Percentiles rank a stretch among this genome's conserved stretches.
Conservation (phyloP, 2,888 invertebrate species). For the Hydrotaea cyrtoneurina region DNA sequence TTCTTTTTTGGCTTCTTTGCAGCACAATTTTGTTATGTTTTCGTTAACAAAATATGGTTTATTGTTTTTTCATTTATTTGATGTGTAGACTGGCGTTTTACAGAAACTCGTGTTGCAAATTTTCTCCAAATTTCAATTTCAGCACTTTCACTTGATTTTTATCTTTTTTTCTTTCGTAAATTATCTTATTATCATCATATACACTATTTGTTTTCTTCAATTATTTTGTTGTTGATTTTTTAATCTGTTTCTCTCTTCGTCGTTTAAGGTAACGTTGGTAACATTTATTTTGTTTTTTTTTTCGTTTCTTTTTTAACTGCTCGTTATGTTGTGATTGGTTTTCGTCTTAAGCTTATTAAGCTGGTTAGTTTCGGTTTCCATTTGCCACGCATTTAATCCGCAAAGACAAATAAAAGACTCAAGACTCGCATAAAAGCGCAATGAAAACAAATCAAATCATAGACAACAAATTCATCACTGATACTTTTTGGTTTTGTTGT, state of each 20-base stretch:
- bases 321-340: neutral
- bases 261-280: slow-evolving; percentile 58
- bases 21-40: neutral
- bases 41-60: neutral
- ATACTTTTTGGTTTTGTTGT: neutral
- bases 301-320: slow-evolving; percentile 10
- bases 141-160: slow-evolving; percentile 11
- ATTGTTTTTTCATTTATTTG: neutral
- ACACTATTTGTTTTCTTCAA: neutral
- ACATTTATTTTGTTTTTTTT: slow-evolving; percentile 39
- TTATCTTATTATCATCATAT: neutral
- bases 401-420: neutral
- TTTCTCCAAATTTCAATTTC: neutral
- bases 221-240: slow-evolving; percentile 19
- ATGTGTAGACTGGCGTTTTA: neutral
- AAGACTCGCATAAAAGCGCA: neutral
- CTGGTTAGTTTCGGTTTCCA: neutral
- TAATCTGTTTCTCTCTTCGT: neutral
- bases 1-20: slow-evolving; percentile 2
- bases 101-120: neutral
- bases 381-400: slow-evolving; percentile 40
- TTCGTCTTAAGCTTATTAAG: neutral
- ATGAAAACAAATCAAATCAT: slow-evolving; percentile 16
- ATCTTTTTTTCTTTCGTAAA: neutral
- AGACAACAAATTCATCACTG: slow-evolving; percentile 24